Conservation (phyloP, 2,797 vertebrate species). For the Chaenodraco wilsoni region DNA sequence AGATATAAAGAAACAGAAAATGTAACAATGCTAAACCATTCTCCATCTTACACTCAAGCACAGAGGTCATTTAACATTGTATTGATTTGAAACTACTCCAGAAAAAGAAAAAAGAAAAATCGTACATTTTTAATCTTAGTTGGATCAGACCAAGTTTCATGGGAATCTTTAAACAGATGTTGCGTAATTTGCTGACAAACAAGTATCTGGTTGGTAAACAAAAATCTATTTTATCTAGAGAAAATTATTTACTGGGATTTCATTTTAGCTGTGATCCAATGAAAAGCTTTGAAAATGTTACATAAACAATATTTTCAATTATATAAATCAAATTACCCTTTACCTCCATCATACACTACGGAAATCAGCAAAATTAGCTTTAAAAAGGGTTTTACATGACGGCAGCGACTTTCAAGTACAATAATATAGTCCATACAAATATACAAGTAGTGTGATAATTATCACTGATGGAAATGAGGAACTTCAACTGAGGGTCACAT, state of each 20-base stretch:
- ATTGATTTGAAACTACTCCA: background rate
- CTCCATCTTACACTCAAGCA: background rate
- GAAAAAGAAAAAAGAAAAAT: background rate
- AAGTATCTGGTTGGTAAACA: background rate
- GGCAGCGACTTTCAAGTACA: background rate
- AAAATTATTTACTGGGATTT: background rate
- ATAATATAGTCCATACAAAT: background rate
- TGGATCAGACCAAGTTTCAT: constrained; percentile 17
- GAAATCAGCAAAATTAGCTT: constrained; percentile 1
- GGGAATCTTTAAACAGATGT: constrained; percentile 2
- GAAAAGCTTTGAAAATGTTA: background rate
- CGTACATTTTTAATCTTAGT: constrained; percentile 3
- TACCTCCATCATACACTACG: background rate
- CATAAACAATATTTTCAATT: background rate
- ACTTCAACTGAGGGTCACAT: constrained; percentile 30
- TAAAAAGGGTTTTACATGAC: constrained; percentile 2
- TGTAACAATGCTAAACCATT: background rate
- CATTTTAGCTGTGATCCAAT: background rate
- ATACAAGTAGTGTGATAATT: constrained; percentile 1
- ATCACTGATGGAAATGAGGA: constrained; percentile 23
- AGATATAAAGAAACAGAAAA: background rate
- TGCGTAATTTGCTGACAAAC: background rate
- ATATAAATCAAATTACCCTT: background rate
- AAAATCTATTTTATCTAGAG: background rate
- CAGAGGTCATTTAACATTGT: background rate